Percentiles rank a stretch among this genome's conserved stretches.
Evolutionary conservation across 2,113 vertebrate genomes (phyloP).

Genomic region (Peromyscus polionotus): DNA sequence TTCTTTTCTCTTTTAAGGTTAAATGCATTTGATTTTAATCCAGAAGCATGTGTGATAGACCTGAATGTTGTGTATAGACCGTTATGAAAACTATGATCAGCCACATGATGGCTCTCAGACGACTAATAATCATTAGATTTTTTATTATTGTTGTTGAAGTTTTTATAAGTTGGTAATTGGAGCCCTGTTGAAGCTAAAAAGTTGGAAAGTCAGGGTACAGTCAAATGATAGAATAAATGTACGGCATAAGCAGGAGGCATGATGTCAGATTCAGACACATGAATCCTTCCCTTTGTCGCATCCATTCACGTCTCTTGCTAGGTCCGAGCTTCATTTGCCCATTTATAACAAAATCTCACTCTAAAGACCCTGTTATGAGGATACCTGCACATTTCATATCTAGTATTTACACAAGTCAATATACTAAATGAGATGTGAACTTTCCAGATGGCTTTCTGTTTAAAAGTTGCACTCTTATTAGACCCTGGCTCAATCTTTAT

Average conservation of each 20-base stretch:
- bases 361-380: not conserved
- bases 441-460: conserved; percentile 42
- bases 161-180: not conserved
- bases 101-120: not conserved
- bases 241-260: not conserved
- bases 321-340: not conserved
- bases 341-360: not conserved
- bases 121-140: not conserved
- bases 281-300: not conserved
- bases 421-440: not conserved
- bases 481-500: not conserved
- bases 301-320: not conserved
- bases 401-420: not conserved
- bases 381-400: not conserved
- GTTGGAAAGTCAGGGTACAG: not conserved
- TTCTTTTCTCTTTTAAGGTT: not conserved
- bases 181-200: not conserved
- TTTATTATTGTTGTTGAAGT: not conserved
- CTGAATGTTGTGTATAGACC: not conserved
- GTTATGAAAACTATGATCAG: not conserved
- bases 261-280: not conserved
- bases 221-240: not conserved
- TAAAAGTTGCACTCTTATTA: not conserved
- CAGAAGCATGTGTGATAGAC: not conserved
- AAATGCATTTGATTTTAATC: not conserved